Conservation (phyloP, 2,888 invertebrate species). For the Parnassius orleans region DNA sequence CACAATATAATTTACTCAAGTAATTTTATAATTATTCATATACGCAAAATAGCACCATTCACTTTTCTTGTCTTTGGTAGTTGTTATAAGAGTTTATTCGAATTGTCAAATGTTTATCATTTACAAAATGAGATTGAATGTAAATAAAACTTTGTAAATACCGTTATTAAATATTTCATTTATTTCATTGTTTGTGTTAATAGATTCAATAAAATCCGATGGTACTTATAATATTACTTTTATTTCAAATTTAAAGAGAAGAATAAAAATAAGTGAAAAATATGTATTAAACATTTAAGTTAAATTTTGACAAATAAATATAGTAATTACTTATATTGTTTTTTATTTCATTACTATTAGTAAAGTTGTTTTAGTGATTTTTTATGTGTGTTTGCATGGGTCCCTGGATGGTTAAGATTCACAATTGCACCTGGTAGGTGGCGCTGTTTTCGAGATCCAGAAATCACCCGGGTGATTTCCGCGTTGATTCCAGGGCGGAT, state of each 20-base stretch:
- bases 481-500: too few species aligned
- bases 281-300: conserved; percentile 28
- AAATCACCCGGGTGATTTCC: too few species aligned
- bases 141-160: conserved; percentile 43
- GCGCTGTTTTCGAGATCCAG: too few species aligned
- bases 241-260: conserved; percentile 7
- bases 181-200: neutral
- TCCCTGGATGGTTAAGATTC: too few species aligned
- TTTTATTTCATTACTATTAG: conserved; percentile 30
- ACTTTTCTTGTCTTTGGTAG: conserved; percentile 42
- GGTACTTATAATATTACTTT: neutral
- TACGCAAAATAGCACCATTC: conserved; percentile 46
- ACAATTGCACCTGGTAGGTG: too few species aligned
- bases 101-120: conserved; percentile 28
- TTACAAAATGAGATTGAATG: conserved; percentile 34
- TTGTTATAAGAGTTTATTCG: conserved; percentile 45
- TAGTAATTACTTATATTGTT: conserved; percentile 54
- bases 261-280: conserved; percentile 20
- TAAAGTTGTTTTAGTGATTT: neutral
- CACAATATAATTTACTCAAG: conserved; percentile 17
- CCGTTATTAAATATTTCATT: neutral
- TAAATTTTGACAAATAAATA: conserved; percentile 78
- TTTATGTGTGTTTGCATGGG: too few species aligned
- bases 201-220: neutral
- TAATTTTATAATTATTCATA: neutral